Base-by-base conservation (phyloP, 2,888 invertebrate species). In the Trachelus tabidus region DNA sequence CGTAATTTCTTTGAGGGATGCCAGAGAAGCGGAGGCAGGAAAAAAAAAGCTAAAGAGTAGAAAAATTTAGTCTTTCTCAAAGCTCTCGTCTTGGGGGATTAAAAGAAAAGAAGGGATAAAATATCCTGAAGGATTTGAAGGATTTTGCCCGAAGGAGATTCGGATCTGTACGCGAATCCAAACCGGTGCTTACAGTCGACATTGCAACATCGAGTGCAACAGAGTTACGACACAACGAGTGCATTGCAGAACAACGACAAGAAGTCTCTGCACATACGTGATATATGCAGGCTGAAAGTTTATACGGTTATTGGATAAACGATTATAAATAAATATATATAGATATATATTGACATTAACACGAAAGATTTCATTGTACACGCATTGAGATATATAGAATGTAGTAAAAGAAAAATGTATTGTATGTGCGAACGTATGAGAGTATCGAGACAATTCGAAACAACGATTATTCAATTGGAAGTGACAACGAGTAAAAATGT, bases 181-280 rank as follows among this genome's bases (percentile, higher is more conserved):
- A 71, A 30, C 12, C 11, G 23, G 71, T 9, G 71, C 34, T 71
- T 33, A 71, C 71, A 11, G 34, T 31, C 40, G 69, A 75, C 34
- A 77, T 77, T 69, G 77, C 75, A 77, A 77, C 75, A 77, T 75
- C 69, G 77, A 77, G 15, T 40, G 15, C 77, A 71, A 33, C 71
- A 74, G 37, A 78, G 56, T 84, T 84, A 87, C 80, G 84, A 88
- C 84, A 86, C 56, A 56, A 77, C 80, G 81, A 87, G 83, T 87
- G 84, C 87, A 87, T 87, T 81, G 85, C 81, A n/a, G 81, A 83
- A 85, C 83, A 85, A 77, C 73, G 77, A 15, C 56, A 56, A 56
- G 23, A 56, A 2, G 56, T 56, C 6, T 23, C 56, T 9, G 56
- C 23, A 23, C 56, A 77, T 15, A 23, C 4, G 9, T 30, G 11